Base-by-base conservation (phyloP, 1,140 invertebrate species). In the Eupristina koningsbergeri region DNA sequence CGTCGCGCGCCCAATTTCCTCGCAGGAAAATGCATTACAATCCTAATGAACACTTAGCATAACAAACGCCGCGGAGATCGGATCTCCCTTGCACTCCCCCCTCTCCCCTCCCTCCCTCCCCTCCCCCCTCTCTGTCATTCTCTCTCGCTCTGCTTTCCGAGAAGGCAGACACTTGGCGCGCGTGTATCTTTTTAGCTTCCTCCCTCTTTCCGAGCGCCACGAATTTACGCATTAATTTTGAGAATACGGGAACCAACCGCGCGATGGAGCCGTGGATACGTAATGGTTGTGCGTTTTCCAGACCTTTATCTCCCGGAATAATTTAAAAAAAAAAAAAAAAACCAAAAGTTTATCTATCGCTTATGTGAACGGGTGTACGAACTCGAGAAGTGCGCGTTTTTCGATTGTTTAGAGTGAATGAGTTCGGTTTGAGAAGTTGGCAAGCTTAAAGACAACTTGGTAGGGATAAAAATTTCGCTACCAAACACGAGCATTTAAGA, bases 41-140 rank as follows among this genome's bases (percentile, higher is more conserved):
- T 91, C 90, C 90, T 91, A 92, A 91, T 88, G 91, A 91, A 91
- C 90, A 89, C 89, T 92, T 92, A 91, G 88, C 90, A 90, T 91
- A 91, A 91, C 91, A 91, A 92, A 91, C 90, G 89, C 87, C 53
- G 53, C 11, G 50, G 87, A 89, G 89, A 91, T 90, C 89, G 86
- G 87, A 91, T 91, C 90, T 76, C 86, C 85, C 88, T 85, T 58
- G 53, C 86, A 26, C 86, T 86, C 86, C n/a, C n/a, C n/a, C n/a
- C n/a, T n/a, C n/a, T n/a, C n/a, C n/a, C n/a, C n/a, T n/a, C n/a
- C n/a, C n/a, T n/a, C n/a, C n/a, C n/a, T n/a, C n/a, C n/a, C n/a
- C n/a, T n/a, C n/a, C n/a, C n/a, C n/a, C n/a, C n/a, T n/a, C n/a
- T n/a, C n/a, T n/a, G n/a, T n/a, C n/a, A n/a, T n/a, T 76, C 86